Base-by-base conservation (phyloP, 1,140 invertebrate species). In the Acromyrmex charruanus region DNA sequence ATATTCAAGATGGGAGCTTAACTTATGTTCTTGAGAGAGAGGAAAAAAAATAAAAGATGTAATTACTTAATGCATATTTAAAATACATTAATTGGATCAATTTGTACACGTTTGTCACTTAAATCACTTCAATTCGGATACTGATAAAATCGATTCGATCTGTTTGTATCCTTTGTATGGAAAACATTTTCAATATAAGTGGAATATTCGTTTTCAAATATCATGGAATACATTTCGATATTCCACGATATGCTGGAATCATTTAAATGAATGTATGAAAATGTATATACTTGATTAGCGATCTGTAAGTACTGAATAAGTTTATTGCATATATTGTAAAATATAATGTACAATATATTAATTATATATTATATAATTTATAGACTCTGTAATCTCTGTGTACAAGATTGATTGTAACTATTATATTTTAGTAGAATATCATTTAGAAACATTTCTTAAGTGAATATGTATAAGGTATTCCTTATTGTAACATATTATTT, bases 401-500 rank as follows among this genome's bases (percentile, higher is more conserved):
- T 39, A 58, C 5, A 77, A 25, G 10, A 61, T 61, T 5, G 18
- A 77, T 63, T 44, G 35, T 58, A 75, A 75, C 28, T 39, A 10
- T 28, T 44, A 25, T 63, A 44, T 61, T 18, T 59, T 77, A 61
- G 44, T 39, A 28, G 7, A 21, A 58, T 58, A 58, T 53, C 6
- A n/a, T 75, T 74, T 55, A 18, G 16, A 35, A 77, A 25, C 3
- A 63, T 28, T 63, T 77, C 2, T 77, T 77, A 75, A 63, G 10
- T 49, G 16, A 63, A 12, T n/a, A 63, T 61, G 9, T 44, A 77
- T 4, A 49, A 49, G 9, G 6, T 31, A 25, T n/a, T 63, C 14
- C 14, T 65, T 28, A 63, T 77, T n/a, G 10, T 49, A 14, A 14
- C 14, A 16, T 39, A 39, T 61, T 63, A 77, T 65, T 79, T 65